Evolutionary conservation across 2,797 vertebrate genomes (phyloP).

Genomic region (Molothrus ater): DNA sequence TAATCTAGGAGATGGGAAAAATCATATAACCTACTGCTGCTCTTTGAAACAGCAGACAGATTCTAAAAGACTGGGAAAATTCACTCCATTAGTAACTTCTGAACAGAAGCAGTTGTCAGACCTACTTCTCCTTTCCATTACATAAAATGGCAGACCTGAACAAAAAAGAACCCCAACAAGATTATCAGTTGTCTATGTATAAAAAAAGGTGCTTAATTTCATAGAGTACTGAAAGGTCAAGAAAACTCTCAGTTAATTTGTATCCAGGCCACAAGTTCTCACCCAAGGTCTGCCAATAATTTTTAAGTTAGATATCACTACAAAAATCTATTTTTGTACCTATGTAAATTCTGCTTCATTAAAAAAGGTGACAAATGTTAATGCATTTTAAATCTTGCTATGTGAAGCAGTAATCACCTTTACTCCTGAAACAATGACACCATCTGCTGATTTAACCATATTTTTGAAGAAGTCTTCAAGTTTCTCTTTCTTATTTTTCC

Average conservation of each 20-base stretch:
- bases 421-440: slow-evolving; percentile 94
- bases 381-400: background rate
- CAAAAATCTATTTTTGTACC: background rate
- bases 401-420: slow-evolving; percentile 81
- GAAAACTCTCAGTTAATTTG: background rate
- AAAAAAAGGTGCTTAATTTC: background rate
- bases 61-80: background rate
- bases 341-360: background rate
- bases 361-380: background rate
- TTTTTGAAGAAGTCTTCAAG: slow-evolving; percentile 99
- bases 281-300: background rate
- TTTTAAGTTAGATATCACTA: background rate
- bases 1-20: background rate
- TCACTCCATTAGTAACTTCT: background rate
- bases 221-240: background rate
- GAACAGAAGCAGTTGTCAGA: background rate
- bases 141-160: background rate
- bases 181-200: background rate
- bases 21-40: background rate
- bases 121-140: background rate
- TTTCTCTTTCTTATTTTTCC: slow-evolving; percentile 99
- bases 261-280: background rate
- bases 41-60: background rate
- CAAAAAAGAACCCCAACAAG: background rate
- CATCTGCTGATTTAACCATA: slow-evolving; percentile 97